Percentiles rank a stretch among this genome's conserved stretches.
phyloP scores from a whole-genome alignment of 2,113 vertebrate genomes.

The Erythrolamprus reginae region DNA sequence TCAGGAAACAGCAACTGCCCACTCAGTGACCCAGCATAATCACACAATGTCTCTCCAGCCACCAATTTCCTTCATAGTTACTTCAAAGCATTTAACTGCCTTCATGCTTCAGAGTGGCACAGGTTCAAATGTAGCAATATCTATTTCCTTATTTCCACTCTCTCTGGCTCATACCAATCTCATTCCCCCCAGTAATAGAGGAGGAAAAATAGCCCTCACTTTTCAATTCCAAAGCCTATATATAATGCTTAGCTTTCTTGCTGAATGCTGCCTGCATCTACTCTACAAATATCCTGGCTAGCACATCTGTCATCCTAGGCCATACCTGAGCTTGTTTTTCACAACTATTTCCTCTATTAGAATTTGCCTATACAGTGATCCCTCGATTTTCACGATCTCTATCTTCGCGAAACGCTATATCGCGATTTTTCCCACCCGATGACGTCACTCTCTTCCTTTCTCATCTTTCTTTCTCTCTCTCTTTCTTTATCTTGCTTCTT shows the following conservation, averaged over 20 bases:
- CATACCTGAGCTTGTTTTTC: background rate
- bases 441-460: no score
- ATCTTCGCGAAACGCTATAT: no score
- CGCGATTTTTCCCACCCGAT: no score
- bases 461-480: no score
- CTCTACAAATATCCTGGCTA: background rate
- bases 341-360: background rate
- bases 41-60: background rate
- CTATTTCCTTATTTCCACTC: background rate
- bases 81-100: background rate
- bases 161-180: background rate
- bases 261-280: background rate
- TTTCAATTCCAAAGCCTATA: background rate
- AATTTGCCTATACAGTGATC: background rate
- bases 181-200: background rate
- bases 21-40: background rate
- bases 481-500: no score
- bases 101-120: background rate
- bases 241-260: background rate
- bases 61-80: background rate
- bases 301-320: background rate
- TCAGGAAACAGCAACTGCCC: background rate
- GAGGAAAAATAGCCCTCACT: background rate
- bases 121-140: background rate
- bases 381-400: no score